phyloP scores from a whole-genome alignment of 2,113 vertebrate species.

The Silurus glanis region DNA sequence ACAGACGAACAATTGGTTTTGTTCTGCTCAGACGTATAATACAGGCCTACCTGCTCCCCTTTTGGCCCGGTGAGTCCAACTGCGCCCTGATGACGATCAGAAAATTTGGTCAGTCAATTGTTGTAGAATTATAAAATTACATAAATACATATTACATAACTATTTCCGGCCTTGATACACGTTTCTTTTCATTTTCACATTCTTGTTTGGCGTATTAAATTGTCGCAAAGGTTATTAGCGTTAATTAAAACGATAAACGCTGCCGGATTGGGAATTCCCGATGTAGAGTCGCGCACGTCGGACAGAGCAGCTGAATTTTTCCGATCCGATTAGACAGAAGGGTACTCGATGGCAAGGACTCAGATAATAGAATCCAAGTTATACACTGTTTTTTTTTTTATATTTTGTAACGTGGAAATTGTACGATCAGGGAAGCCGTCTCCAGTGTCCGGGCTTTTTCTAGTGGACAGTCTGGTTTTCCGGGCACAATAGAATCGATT shows the following conservation, averaged over 20 bases:
- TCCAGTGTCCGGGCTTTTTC: not conserved
- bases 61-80: conserved; percentile 85
- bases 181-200: not conserved
- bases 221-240: not conserved
- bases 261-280: not conserved
- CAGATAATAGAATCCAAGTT: not conserved
- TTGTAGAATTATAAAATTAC: too few species aligned
- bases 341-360: not conserved
- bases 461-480: not conserved
- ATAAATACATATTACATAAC: too few species aligned
- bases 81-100: conserved; percentile 73
- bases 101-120: not conserved
- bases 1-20: not conserved
- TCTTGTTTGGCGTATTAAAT: not conserved
- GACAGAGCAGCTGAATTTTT: not conserved
- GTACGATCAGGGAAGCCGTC: not conserved
- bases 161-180: not conserved
- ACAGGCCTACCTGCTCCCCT: conserved; percentile 83
- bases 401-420: not conserved
- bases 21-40: not conserved
- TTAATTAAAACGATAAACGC: not conserved
- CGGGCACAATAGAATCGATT: not conserved
- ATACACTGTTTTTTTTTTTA: not conserved
- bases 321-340: not conserved
- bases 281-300: not conserved